Evolutionary conservation across 1,140 invertebrate genomes (phyloP).

Genomic region (Panulirus ornatus): DNA sequence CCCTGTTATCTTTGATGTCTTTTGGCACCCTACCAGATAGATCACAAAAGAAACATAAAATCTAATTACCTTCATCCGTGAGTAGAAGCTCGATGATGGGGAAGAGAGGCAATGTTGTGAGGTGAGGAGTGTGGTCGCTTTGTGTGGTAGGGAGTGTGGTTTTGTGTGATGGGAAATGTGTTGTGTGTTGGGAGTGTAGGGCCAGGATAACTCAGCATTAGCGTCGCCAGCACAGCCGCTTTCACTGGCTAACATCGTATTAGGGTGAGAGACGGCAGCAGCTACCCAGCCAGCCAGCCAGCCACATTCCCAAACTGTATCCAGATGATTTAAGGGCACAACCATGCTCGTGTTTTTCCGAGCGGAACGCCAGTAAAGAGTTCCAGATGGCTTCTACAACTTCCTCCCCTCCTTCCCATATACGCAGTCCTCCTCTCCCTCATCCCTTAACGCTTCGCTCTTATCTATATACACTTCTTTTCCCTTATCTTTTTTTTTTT

Average conservation of each 20-base stretch:
- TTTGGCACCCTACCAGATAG: too few species aligned
- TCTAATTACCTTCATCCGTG: too few species aligned
- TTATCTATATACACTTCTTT: neutral
- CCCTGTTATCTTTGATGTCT: too few species aligned
- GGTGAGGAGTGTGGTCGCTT: too few species aligned
- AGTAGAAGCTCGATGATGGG: too few species aligned
- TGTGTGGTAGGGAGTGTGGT: neutral
- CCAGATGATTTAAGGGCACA: slow-evolving; percentile 27
- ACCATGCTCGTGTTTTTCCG: neutral
- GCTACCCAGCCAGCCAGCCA: slow-evolving; percentile 3
- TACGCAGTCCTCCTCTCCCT: neutral
- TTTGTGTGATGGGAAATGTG: neutral
- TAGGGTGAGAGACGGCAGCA: slow-evolving; percentile 6
- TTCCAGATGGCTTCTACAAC: neutral
- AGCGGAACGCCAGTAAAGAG: neutral
- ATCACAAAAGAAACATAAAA: too few species aligned
- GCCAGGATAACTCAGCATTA: neutral
- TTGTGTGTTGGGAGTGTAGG: neutral
- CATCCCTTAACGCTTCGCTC: neutral
- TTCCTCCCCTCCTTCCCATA: neutral
- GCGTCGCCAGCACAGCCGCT: neutral
- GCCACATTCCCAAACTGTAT: slow-evolving; percentile 16
- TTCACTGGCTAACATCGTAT: neutral
- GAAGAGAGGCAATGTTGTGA: too few species aligned
- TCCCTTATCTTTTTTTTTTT: neutral